Evolutionary conservation across 2,888 invertebrate genomes (phyloP).

Genomic region (Dolichomitus sp.): DNA sequence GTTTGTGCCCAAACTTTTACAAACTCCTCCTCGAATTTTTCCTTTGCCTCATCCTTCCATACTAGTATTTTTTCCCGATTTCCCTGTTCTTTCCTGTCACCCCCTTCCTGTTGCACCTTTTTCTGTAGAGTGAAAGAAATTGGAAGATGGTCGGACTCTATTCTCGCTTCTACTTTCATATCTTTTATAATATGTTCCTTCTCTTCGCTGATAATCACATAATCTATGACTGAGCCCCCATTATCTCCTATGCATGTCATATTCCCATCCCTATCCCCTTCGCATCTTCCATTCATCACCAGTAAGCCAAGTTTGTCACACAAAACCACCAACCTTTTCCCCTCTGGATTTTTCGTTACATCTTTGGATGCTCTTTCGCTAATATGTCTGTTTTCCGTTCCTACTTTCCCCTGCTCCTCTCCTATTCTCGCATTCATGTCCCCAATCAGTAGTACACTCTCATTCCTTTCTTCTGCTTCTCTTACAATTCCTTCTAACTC

Average conservation of each 20-base stretch:
- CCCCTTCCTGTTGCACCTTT: too few species aligned
- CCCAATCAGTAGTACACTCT: too few species aligned
- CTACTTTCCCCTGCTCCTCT: too few species aligned
- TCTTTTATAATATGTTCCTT: not conserved
- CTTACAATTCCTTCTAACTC: constrained; percentile 11
- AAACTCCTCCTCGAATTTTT: too few species aligned
- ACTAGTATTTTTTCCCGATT: too few species aligned
- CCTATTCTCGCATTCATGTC: too few species aligned
- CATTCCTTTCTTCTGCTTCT: not conserved
- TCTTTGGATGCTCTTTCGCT: not conserved
- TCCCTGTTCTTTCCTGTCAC: too few species aligned
- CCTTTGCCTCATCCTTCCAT: too few species aligned
- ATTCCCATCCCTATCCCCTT: constrained; percentile 1
- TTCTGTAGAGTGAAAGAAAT: not conserved
- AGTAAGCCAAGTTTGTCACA: constrained; percentile 10
- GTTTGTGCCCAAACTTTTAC: too few species aligned
- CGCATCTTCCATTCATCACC: constrained; percentile 36
- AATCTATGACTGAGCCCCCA: constrained; percentile 36
- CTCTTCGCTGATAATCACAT: constrained; percentile 12
- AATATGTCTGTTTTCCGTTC: too few species aligned
- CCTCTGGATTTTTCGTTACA: constrained; percentile 27
- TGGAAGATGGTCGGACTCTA: constrained; percentile 25
- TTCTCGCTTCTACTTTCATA: constrained; percentile 20
- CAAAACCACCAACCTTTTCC: constrained; percentile 11
- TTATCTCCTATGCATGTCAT: constrained; percentile 21